These are phyloP conservation scores for Ceyx cyanopectus DNA, from an alignment of 2,113 vertebrate genomes.

Conservation along the genomic window DNA sequence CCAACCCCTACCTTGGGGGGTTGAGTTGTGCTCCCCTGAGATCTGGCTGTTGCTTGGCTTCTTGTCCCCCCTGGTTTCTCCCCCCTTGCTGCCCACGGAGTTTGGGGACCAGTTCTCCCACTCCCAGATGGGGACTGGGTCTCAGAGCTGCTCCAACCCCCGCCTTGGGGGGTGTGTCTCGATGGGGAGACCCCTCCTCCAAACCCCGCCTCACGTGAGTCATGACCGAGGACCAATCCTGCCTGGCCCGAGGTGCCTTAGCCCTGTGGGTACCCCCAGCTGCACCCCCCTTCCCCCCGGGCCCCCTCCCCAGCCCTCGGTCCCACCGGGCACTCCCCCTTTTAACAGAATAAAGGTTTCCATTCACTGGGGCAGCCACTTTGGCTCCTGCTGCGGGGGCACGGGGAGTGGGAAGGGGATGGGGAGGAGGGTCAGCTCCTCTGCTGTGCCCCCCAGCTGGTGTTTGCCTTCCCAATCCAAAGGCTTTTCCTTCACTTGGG, in stretches of 20 bases:
- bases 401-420: neutral
- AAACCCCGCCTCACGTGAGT: fast-evolving
- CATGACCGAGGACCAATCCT: neutral
- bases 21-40: neutral
- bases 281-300: fast-evolving
- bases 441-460: neutral
- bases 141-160: fast-evolving
- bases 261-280: fast-evolving
- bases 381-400: neutral
- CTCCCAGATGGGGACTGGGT: fast-evolving
- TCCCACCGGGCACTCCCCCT: neutral
- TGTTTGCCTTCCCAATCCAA: neutral
- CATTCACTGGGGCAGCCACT: fast-evolving
- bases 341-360: slow-evolving; percentile 40
- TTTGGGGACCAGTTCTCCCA: neutral
- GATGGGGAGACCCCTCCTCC: neutral
- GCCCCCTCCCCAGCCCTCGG: neutral
- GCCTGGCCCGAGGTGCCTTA: fast-evolving
- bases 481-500: neutral
- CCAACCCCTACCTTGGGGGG: fast-evolving
- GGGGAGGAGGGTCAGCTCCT: neutral
- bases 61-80: neutral
- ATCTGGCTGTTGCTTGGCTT: neutral
- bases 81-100: fast-evolving
- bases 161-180: neutral